Evolutionary conservation across 35 echinoderm and acorn worm species (phyloP).

Genomic region (Ophioderma brevispina): DNA sequence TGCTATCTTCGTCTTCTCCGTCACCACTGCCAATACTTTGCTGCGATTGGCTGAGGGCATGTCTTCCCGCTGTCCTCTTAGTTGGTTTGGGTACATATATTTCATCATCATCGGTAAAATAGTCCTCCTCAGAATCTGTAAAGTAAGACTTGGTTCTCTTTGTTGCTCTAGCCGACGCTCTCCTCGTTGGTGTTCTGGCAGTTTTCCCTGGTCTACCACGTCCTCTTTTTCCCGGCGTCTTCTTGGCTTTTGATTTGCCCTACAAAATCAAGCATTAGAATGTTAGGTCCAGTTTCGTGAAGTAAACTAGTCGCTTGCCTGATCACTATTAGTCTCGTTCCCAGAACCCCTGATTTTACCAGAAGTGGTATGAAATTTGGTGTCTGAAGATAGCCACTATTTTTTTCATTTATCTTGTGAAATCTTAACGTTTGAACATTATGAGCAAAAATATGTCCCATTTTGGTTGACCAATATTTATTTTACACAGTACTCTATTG

Average conservation of each 20-base stretch:
- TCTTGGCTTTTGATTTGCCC: background rate
- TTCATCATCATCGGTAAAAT: background rate
- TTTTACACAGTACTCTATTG: too few relatives aligned
- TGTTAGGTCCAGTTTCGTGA: too few relatives aligned
- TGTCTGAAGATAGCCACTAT: too few relatives aligned
- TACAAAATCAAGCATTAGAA: background rate
- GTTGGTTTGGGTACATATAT: slow-evolving; percentile 45
- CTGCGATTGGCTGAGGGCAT: slow-evolving; percentile 32
- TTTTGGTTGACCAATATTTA: too few relatives aligned
- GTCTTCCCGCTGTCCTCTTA: slow-evolving; percentile 52
- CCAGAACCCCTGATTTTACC: too few relatives aligned
- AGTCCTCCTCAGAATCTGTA: background rate
- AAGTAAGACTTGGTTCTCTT: background rate
- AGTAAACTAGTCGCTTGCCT: too few relatives aligned
- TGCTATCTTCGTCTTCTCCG: slow-evolving; percentile 42
- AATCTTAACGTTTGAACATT: too few relatives aligned
- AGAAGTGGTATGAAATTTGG: too few relatives aligned
- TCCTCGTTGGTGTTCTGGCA: background rate
- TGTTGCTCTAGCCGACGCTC: background rate
- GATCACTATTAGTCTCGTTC: too few relatives aligned
- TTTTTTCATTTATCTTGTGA: too few relatives aligned
- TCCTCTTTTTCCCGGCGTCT: slow-evolving; percentile 15
- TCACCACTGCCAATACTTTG: background rate
- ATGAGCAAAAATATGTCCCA: too few relatives aligned
- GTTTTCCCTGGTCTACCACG: slow-evolving; percentile 1